Evolutionary conservation across 1,140 invertebrate genomes (phyloP), one percentile per base, ranked within the genome.

Genomic region (Gonioctena quinquepunctata): DNA sequence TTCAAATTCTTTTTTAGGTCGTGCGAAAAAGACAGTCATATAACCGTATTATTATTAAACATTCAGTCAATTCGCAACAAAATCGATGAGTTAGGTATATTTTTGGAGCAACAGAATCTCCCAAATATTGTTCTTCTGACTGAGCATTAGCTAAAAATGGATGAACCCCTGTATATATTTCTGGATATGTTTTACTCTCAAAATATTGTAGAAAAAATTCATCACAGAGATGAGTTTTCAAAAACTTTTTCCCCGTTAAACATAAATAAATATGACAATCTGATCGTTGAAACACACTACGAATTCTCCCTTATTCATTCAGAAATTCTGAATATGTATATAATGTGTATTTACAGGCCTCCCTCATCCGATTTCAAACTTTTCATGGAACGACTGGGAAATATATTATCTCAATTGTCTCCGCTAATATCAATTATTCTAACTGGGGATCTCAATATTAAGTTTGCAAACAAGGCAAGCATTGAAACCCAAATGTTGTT

Each of bases 1-100:
- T n/a, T n/a, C 49, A 19, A 50, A 50, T 50, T 50, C 49, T 4
- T 16, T 16, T 50, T 50, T n/a, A 16, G 13, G 13, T 50, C 13
- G 13, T 6, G 49, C 49, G 4, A 19, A 50, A 50, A 50, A 19
- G 49, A 50, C 19, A 16, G 27, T 3, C 27, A 28, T 28, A 28
- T 28, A 28, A 28, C 27, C 8, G 27, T 28, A 50, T 50, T 50
- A 50, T 50, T 50, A 50, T 50, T n/a, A 50, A 50, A 50, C 49
- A 50, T 50, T 50, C 49, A 50, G 49, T 50, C 49, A 50, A 50
- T 50, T 50, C 49, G 49, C 49, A 3, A 50, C 49, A 50, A 50
- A 50, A 50, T 50, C 49, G 49, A 50, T 50, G 49, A 50, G 49
- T 50, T 50, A 50, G 49, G 49, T 50, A 50, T 50, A 50, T n/a